Conservation (phyloP, 1,140 invertebrate species). For the Listronotus oregonensis region DNA sequence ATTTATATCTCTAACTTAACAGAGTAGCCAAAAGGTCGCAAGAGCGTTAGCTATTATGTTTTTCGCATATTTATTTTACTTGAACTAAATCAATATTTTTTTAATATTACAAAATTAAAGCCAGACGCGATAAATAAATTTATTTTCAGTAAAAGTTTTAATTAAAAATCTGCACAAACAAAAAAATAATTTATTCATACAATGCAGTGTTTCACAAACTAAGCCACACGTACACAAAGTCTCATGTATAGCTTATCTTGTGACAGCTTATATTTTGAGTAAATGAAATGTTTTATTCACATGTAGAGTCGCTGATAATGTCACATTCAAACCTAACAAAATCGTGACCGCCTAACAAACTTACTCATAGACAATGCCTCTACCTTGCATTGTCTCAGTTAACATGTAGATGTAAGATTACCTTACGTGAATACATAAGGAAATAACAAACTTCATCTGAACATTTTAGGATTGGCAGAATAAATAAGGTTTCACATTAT, state of each 20-base stretch:
- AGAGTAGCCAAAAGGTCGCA: too few relatives aligned
- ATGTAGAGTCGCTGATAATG: slow-evolving; percentile 21
- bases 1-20: too few relatives aligned
- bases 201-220: slow-evolving; percentile 18
- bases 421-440: too few relatives aligned
- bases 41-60: too few relatives aligned
- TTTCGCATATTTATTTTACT: too few relatives aligned
- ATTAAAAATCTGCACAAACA: slow-evolving; percentile 15
- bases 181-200: slow-evolving; percentile 18
- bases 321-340: slow-evolving; percentile 16
- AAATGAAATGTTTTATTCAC: slow-evolving; percentile 36
- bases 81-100: too few relatives aligned
- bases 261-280: slow-evolving; percentile 34
- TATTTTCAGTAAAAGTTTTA: background rate
- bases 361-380: slow-evolving; percentile 17
- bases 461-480: background rate
- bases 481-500: too few relatives aligned
- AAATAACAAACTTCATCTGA: background rate
- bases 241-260: slow-evolving; percentile 30
- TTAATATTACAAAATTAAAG: too few relatives aligned
- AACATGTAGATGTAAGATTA: background rate
- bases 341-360: slow-evolving; percentile 14
- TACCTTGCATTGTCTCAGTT: slow-evolving; percentile 12
- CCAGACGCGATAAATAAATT: too few relatives aligned
- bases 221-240: slow-evolving; percentile 17